These are phyloP conservation scores for Petrocephalus microphthalmus DNA, from an alignment of 2,113 vertebrate genomes.

Conservation along the genomic window DNA sequence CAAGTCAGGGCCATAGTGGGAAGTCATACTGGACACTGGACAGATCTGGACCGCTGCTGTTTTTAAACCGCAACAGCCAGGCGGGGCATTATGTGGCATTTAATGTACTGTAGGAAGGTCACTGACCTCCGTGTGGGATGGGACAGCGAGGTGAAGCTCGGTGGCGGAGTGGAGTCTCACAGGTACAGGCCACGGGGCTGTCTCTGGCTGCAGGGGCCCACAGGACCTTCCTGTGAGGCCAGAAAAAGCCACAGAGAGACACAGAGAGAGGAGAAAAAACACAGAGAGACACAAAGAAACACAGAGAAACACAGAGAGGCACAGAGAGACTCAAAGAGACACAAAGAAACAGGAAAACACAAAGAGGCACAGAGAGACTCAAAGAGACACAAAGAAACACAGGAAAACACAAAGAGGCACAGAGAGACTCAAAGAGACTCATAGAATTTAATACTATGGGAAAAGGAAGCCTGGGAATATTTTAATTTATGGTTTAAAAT, in stretches of 20 bases:
- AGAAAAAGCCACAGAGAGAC: background rate
- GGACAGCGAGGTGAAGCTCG: background rate
- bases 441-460: background rate
- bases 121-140: background rate
- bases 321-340: background rate
- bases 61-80: background rate
- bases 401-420: background rate
- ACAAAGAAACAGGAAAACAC: background rate
- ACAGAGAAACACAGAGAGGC: background rate
- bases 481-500: background rate
- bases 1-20: background rate
- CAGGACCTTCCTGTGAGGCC: background rate
- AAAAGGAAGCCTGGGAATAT: background rate
- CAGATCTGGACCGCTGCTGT: background rate
- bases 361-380: background rate
- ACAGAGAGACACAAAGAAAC: background rate
- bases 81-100: background rate
- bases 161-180: background rate
- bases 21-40: background rate
- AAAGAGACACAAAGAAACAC: background rate
- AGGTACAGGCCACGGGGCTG: background rate
- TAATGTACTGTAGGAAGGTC: background rate
- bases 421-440: background rate
- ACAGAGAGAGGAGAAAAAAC: background rate
- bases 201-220: background rate